Evolutionary conservation across 2,113 vertebrate genomes (phyloP).

Genomic region (Glaucidium brasilianum): DNA sequence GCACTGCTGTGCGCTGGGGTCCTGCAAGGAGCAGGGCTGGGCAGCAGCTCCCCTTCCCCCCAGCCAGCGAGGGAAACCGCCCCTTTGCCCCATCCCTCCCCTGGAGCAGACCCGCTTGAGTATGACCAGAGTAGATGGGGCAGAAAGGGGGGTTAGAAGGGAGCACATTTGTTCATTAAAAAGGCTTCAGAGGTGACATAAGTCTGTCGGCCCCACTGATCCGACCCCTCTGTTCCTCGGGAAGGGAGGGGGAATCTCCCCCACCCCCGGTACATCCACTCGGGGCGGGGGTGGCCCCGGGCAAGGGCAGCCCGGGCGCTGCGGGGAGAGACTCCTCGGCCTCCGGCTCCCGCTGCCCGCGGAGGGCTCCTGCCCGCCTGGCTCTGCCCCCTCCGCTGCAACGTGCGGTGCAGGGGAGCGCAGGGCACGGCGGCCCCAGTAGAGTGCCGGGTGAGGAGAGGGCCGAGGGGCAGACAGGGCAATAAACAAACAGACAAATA

Average conservation of each 20-base stretch:
- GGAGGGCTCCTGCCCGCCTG: accelerated
- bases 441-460: not conserved
- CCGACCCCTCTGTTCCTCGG: not conserved
- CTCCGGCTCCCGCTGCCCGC: not conserved
- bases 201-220: not conserved
- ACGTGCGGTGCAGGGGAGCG: accelerated
- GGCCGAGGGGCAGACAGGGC: not conserved
- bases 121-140: conserved; percentile 49
- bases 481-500: too few relatives aligned
- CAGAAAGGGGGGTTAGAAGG: conserved; percentile 7
- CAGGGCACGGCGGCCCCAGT: not conserved
- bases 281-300: not conserved
- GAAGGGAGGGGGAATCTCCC: too few relatives aligned
- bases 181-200: not conserved
- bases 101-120: not conserved
- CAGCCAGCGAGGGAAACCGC: not conserved
- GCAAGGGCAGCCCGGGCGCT: not conserved
- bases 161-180: conserved; percentile 28
- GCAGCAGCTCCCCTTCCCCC: not conserved
- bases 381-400: not conserved
- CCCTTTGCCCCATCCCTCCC: not conserved
- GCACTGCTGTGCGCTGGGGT: not conserved
- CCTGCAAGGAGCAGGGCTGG: not conserved
- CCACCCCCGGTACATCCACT: not conserved
- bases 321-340: not conserved